phyloP scores from a whole-genome alignment of 2,888 invertebrate genomes.

The Ceramica pisi region DNA sequence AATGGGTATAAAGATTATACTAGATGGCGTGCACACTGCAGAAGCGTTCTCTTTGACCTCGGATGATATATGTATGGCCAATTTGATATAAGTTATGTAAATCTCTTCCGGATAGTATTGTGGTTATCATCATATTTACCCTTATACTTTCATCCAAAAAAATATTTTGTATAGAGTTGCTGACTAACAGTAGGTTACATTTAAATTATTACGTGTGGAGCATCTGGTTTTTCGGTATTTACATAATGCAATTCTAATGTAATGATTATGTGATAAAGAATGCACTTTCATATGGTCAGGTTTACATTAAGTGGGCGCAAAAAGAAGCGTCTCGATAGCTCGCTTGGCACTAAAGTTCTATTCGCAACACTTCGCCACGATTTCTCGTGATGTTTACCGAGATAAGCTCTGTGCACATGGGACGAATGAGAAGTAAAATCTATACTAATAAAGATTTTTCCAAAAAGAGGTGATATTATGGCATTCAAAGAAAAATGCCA shows the following conservation, averaged over 20 bases:
- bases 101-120: slow-evolving; percentile 15
- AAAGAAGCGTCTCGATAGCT: slow-evolving; percentile 43
- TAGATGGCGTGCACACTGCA: background rate
- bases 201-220: background rate
- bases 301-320: slow-evolving; percentile 26
- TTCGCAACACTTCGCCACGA: slow-evolving; percentile 68
- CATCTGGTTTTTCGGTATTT: background rate
- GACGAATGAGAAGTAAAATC: background rate
- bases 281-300: slow-evolving; percentile 3
- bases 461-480: too few species aligned
- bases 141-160: slow-evolving; percentile 12
- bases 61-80: background rate
- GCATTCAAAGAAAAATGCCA: too few species aligned
- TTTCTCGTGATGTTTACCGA: slow-evolving; percentile 73
- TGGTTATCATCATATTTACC: background rate
- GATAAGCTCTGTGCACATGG: slow-evolving; percentile 28
- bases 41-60: slow-evolving; percentile 20
- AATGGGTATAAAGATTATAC: slow-evolving; percentile 10
- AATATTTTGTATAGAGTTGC: background rate
- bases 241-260: slow-evolving; percentile 16
- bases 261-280: slow-evolving; percentile 2
- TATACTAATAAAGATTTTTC: too few species aligned
- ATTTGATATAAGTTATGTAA: slow-evolving; percentile 20
- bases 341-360: slow-evolving; percentile 29
- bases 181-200: background rate